Evolutionary conservation across 2,113 vertebrate species (phyloP).

Genomic region (Perca schrenkii): DNA sequence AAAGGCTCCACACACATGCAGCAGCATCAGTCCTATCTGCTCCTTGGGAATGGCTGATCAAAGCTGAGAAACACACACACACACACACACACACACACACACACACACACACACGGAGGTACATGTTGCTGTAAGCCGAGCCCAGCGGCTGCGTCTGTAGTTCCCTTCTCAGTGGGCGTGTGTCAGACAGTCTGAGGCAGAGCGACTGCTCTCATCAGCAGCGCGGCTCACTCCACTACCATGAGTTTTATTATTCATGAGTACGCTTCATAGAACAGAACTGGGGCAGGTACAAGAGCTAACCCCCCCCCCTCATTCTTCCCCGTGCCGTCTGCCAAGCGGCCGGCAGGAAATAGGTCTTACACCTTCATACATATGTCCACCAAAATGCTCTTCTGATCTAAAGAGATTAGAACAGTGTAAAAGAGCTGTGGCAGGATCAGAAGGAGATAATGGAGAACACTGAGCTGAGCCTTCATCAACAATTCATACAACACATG

Average conservation of each 20-base stretch:
- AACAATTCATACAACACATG: neutral
- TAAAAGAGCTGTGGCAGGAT: neutral
- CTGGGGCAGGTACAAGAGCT: conserved; percentile 47
- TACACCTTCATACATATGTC: conserved; percentile 1
- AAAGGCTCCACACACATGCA: neutral
- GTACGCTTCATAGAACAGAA: conserved; percentile 57
- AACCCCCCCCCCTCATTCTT: conserved; percentile 13
- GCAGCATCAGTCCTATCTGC: neutral
- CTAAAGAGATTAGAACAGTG: conserved; percentile 11
- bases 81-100: neutral
- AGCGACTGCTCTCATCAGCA: conserved; percentile 34
- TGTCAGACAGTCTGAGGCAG: conserved; percentile 1
- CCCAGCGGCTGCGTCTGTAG: too few relatives aligned
- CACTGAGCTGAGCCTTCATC: neutral
- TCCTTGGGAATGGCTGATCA: conserved; percentile 10
- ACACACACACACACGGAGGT: neutral
- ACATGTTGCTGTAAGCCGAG: too few relatives aligned
- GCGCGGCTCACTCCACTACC: conserved; percentile 27
- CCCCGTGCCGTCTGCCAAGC: conserved; percentile 46
- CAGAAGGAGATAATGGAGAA: conserved; percentile 7
- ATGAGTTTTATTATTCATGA: conserved; percentile 72
- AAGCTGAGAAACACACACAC: conserved; percentile 20
- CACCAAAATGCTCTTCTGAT: conserved; percentile 7
- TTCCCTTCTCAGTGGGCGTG: too few relatives aligned
- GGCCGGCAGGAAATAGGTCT: conserved; percentile 42